Evolutionary conservation across 2,797 vertebrate genomes (phyloP).

Genomic region (Acanthopagrus latus): DNA sequence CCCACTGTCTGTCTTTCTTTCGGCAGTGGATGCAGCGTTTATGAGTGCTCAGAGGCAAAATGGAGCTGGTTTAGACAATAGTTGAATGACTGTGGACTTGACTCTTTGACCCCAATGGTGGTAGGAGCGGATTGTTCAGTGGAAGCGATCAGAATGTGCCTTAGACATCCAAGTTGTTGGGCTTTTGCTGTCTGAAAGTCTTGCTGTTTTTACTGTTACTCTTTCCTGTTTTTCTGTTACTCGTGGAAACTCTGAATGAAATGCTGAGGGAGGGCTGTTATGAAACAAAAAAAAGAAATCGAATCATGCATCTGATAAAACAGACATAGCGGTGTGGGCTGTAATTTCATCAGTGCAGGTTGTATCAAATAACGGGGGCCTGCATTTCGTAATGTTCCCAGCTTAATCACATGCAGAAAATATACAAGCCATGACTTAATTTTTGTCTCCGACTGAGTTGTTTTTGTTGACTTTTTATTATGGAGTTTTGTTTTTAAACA

Average conservation of each 20-base stretch:
- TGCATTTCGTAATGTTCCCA: conserved; percentile 40
- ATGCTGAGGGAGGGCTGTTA: conserved; percentile 44
- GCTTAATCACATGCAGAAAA: conserved; percentile 52
- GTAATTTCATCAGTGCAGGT: conserved; percentile 42
- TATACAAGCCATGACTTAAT: conserved; percentile 20
- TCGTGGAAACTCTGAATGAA: conserved; percentile 64
- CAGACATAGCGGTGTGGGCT: conserved; percentile 44
- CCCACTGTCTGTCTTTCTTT: conserved; percentile 37
- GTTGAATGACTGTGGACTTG: conserved; percentile 35
- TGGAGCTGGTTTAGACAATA: conserved; percentile 50
- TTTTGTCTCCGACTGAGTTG: conserved; percentile 27
- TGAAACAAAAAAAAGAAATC: conserved; percentile 45
- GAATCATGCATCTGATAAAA: conserved; percentile 43
- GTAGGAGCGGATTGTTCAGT: conserved; percentile 11
- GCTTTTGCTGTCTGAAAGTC: conserved; percentile 12
- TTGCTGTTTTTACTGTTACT: conserved; percentile 39
- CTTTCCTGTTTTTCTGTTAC: conserved; percentile 41
- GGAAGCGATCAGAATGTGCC: conserved; percentile 19
- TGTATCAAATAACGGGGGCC: conserved; percentile 37
- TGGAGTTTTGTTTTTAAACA: conserved; percentile 22
- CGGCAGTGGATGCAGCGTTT: conserved; percentile 50
- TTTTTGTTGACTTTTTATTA: conserved; percentile 24
- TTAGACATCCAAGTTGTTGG: conserved; percentile 24
- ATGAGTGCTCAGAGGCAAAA: conserved; percentile 55
- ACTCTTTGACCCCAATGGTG: conserved; percentile 24